Conservation (phyloP, 2,797 vertebrate species). For the Coregonus ussuriensis region DNA sequence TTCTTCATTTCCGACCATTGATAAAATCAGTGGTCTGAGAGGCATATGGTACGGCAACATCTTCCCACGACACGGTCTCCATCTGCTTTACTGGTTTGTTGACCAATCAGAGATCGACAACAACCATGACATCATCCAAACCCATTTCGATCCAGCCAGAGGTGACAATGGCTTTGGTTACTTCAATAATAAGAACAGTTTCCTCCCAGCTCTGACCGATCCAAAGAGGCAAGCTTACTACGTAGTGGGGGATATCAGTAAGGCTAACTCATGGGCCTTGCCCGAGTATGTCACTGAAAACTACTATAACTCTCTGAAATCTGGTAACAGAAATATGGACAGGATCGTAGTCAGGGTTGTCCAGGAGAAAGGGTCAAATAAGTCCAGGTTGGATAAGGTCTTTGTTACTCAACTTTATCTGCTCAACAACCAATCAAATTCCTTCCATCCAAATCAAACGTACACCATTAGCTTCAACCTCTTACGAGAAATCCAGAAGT, state of each 20-base stretch:
- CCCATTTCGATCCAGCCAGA: conserved; percentile 7
- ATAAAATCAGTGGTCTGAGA: background rate
- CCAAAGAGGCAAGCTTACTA: no score
- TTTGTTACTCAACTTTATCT: background rate
- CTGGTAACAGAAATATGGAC: no score
- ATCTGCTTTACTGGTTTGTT: conserved; percentile 18
- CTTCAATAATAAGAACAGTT: no score
- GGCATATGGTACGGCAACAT: conserved; percentile 9
- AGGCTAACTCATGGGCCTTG: no score
- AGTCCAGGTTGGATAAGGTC: background rate
- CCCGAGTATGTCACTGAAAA: no score
- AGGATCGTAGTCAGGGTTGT: no score
- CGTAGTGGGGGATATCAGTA: no score
- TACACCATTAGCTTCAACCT: background rate
- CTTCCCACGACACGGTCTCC: conserved; percentile 13
- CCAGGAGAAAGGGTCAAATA: background rate
- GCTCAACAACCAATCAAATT: background rate
- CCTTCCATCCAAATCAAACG: background rate
- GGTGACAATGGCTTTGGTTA: conserved; percentile 2
- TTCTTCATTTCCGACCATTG: background rate
- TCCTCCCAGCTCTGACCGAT: no score
- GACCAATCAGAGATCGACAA: background rate
- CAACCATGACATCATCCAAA: background rate
- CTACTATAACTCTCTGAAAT: no score
- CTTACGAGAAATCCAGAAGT: conserved; percentile 3